These are phyloP conservation scores for Styela plicata DNA, from an alignment of 23 tunicate species.

Conservation along the genomic window DNA sequence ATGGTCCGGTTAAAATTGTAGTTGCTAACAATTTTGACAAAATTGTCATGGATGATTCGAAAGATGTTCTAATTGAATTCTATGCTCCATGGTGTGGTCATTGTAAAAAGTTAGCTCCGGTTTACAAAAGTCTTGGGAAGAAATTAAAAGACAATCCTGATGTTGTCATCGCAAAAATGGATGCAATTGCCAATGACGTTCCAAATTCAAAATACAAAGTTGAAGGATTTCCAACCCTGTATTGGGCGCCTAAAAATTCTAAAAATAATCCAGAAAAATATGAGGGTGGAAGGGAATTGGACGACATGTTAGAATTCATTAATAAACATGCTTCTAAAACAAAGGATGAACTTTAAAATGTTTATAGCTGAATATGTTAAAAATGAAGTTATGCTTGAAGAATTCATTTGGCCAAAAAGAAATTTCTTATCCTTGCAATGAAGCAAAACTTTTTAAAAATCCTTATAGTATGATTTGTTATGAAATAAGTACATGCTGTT, in stretches of 20 bases:
- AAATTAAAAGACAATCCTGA: conserved; percentile 76
- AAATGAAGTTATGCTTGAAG: no score
- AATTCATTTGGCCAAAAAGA: no score
- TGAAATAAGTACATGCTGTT: no score
- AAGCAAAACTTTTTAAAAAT: no score
- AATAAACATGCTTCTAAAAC: conserved; percentile 30
- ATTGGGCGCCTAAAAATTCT: conserved; percentile 75
- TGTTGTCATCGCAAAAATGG: conserved; percentile 94
- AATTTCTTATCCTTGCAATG: no score
- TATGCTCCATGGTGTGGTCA: conserved; percentile 99
- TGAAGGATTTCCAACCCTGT: conserved; percentile 91
- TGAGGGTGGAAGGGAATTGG: conserved; percentile 72
- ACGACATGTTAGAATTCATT: conserved; percentile 60
- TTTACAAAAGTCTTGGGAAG: conserved; percentile 82
- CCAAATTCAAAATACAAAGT: conserved; percentile 75
- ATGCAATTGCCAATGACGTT: conserved; percentile 94
- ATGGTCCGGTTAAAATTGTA: conserved; percentile 79
- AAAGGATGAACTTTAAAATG: conserved; percentile 22
- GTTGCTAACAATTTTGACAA: conserved; percentile 86
- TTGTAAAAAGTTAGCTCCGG: conserved; percentile 89
- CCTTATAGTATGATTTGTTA: no score
- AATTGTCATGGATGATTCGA: conserved; percentile 59
- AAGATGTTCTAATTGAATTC: conserved; percentile 86
- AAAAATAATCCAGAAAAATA: conserved; percentile 77
- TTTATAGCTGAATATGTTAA: no score